Percentiles rank a stretch among this genome's conserved stretches.
Conservation (phyloP, 1,140 invertebrate genomes). For the Magallana gigas region DNA sequence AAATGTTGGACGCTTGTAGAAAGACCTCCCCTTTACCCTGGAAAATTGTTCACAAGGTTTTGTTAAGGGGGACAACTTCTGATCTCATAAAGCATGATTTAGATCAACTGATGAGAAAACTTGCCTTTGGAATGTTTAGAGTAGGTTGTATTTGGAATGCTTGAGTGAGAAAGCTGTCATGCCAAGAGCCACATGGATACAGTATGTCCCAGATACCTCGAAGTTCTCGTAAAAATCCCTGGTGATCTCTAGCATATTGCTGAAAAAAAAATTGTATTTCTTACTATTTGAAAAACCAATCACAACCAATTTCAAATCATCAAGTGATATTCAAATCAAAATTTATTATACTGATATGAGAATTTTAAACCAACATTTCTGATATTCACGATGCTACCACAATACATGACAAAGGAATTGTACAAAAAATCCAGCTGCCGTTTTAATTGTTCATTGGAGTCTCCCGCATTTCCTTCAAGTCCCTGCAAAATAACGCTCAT, state of each 20-base stretch:
- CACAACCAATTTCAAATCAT: too few species aligned
- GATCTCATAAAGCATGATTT: not conserved
- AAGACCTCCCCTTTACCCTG: constrained; percentile 60
- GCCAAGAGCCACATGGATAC: constrained; percentile 59
- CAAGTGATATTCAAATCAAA: too few species aligned
- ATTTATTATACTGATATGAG: too few species aligned
- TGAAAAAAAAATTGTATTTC: constrained; percentile 17
- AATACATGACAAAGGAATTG: constrained; percentile 71
- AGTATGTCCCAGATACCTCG: constrained; percentile 67
- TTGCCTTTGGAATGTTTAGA: constrained; percentile 68
- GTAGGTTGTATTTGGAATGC: constrained; percentile 71
- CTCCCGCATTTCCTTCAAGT: constrained; percentile 60
- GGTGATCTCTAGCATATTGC: constrained; percentile 55
- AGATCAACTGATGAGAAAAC: not conserved
- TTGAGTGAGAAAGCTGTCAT: constrained; percentile 65
- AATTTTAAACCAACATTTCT: constrained; percentile 61
- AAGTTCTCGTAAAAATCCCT: constrained; percentile 66
- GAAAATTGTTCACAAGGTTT: not conserved
- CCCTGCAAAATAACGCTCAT: constrained; percentile 60
- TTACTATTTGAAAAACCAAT: too few species aligned
- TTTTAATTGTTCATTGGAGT: constrained; percentile 61
- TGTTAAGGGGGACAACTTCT: not conserved
- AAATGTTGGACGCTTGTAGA: constrained; percentile 67
- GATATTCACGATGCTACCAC: constrained; percentile 70
- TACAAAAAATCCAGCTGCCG: constrained; percentile 69